Conservation (phyloP, 2,113 vertebrate genomes). For the Macaca nemestrina region DNA sequence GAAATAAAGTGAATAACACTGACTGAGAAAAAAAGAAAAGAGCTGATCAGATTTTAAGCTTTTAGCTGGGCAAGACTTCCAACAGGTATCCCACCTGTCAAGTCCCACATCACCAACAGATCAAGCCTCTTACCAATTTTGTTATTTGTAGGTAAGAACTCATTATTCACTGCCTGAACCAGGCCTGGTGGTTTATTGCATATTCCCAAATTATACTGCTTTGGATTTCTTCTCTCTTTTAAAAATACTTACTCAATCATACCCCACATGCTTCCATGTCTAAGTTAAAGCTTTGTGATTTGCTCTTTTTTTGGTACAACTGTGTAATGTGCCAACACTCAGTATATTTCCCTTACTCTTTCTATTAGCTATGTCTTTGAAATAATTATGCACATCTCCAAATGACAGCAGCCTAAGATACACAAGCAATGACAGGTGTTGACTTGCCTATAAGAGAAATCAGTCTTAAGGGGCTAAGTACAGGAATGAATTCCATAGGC, state of each 20-base stretch:
- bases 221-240: not conserved
- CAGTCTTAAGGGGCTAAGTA: not conserved
- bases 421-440: fast-evolving
- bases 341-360: not conserved
- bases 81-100: fast-evolving
- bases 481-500: not conserved
- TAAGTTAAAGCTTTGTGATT: not conserved
- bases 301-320: no score
- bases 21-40: not conserved
- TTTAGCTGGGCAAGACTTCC: not conserved
- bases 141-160: not conserved
- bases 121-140: no score
- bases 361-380: not conserved
- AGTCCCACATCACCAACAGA: not conserved
- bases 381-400: not conserved
- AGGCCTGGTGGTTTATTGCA: no score
- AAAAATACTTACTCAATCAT: not conserved
- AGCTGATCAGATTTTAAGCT: not conserved
- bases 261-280: not conserved
- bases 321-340: fast-evolving
- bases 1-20: no score
- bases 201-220: not conserved
- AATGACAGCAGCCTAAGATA: not conserved
- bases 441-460: not conserved
- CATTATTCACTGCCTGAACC: not conserved